Base-by-base conservation (phyloP, 2,888 invertebrate species). In the Helicoverpa assulta region DNA sequence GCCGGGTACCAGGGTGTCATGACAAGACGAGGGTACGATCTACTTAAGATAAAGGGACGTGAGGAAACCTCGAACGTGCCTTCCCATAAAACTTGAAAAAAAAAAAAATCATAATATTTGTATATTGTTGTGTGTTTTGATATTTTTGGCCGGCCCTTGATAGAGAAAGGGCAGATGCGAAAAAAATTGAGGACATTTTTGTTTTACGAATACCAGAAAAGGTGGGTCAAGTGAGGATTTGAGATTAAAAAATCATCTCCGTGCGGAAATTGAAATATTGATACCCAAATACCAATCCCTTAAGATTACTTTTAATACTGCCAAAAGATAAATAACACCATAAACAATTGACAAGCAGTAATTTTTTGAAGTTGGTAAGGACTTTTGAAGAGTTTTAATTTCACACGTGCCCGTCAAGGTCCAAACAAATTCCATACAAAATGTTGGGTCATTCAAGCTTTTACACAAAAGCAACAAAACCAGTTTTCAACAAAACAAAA, bases 1-100 rank as follows among this genome's bases (percentile, higher is more conserved):
- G 56, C 19, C 8, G 37, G 67, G 51, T 63, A 26, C 51, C 33
- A 65, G 76, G 53, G 62, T 55, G 68, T 64, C 72, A 64, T 43
- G 54, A 8, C 43, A 64, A 79, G 80, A 80, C 76, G 67, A 80
- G 80, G 80, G 80, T 80, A 10, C 68, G 82, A 82, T 79, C 68
- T 67, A 79, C 57, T 71, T 75, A 59, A 80, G 80, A 82, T 82
- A 75, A 63, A 81, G 43, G 50, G 51, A 68, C 53, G 67, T 59
- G 70, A 54, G 64, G 67, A 81, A 79, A 58, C 57, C 53, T 37
- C n/a, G 63, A 29, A 78, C 68, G 66, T 66, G 78, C n/a, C 43
- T 33, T 29, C 16, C 26, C 58, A 57, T 67, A 14, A 76, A 66
- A 53, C 19, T 66, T 37, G 37, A 54, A 43, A 43, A 19, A 64